phyloP scores from a whole-genome alignment of 2,113 vertebrate genomes.

The Sardina pilchardus region DNA sequence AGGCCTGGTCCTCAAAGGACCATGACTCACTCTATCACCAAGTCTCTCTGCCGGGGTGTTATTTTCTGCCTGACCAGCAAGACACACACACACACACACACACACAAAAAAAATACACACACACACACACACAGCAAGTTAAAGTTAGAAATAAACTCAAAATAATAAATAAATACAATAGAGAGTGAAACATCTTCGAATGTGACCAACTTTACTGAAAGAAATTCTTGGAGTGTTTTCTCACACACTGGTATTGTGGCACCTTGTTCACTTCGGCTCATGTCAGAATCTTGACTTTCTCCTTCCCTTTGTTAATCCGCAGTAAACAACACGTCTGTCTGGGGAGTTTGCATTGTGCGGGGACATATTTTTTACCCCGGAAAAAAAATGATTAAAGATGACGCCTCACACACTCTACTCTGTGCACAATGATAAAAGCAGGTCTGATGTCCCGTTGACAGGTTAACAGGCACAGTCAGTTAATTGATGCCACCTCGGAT shows the following conservation, averaged over 20 bases:
- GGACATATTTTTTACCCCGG: slow-evolving; percentile 68
- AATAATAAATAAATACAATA: slow-evolving; percentile 19
- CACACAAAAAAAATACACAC: no score
- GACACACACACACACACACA: slow-evolving; percentile 9
- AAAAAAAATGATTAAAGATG: slow-evolving; percentile 70
- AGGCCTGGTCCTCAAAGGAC: not conserved
- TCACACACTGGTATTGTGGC: slow-evolving; percentile 58
- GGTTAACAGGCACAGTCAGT: slow-evolving; percentile 67
- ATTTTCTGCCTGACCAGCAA: slow-evolving; percentile 14
- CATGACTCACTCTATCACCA: not conserved
- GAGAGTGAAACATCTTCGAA: slow-evolving; percentile 46
- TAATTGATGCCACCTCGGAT: slow-evolving; percentile 74
- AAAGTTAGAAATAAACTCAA: slow-evolving; percentile 1
- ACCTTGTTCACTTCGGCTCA: slow-evolving; percentile 67
- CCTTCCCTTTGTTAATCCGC: slow-evolving; percentile 77
- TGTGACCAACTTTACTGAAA: slow-evolving; percentile 54
- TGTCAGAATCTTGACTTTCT: slow-evolving; percentile 71
- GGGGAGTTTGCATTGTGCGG: slow-evolving; percentile 65
- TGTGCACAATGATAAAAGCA: slow-evolving; percentile 72
- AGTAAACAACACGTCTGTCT: slow-evolving; percentile 78
- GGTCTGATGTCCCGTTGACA: slow-evolving; percentile 71
- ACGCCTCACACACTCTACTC: slow-evolving; percentile 64
- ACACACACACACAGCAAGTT: not conserved
- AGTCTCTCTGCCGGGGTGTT: not conserved
- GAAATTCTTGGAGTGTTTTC: slow-evolving; percentile 55